phyloP scores from a whole-genome alignment of 2,113 vertebrate genomes.

The Trichechus manatus region DNA sequence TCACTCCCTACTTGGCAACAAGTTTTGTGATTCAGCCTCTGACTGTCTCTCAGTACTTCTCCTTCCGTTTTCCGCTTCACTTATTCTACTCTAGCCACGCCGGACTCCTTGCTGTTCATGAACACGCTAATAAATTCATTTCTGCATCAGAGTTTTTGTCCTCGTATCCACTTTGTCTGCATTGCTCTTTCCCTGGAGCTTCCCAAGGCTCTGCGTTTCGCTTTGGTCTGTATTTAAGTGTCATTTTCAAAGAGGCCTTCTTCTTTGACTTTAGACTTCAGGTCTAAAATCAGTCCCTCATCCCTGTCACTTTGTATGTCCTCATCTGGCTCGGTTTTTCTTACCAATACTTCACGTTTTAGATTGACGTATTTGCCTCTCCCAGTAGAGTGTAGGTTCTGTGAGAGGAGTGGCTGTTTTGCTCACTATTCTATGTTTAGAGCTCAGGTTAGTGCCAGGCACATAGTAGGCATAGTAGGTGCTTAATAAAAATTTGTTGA shows the following conservation, averaged over 20 bases:
- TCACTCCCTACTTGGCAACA: background rate
- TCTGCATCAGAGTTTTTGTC: conserved; percentile 1
- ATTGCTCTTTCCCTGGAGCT: background rate
- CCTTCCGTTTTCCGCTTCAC: background rate
- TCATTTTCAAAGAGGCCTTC: conserved; percentile 34
- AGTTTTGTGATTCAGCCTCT: background rate
- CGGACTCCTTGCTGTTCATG: background rate
- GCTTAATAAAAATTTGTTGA: conserved; percentile 22
- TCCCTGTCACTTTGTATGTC: background rate
- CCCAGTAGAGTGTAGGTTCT: background rate
- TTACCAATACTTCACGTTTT: background rate
- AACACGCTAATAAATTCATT: background rate
- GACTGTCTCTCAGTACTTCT: background rate
- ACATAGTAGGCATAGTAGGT: background rate
- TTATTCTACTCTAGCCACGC: background rate
- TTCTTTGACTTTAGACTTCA: background rate
- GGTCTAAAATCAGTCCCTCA: background rate
- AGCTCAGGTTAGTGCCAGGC: background rate
- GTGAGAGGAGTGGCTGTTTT: conserved; percentile 31
- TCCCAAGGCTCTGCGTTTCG: background rate
- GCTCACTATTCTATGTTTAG: background rate
- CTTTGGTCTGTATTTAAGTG: background rate
- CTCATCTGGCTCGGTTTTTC: conserved; percentile 22
- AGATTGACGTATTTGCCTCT: background rate
- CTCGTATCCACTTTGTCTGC: background rate